A percentile compares a stretch with the other conserved stretches of the same genome.
Evolutionary conservation across 2,888 invertebrate species (phyloP).

Genomic region (Microplitis manilae): DNA sequence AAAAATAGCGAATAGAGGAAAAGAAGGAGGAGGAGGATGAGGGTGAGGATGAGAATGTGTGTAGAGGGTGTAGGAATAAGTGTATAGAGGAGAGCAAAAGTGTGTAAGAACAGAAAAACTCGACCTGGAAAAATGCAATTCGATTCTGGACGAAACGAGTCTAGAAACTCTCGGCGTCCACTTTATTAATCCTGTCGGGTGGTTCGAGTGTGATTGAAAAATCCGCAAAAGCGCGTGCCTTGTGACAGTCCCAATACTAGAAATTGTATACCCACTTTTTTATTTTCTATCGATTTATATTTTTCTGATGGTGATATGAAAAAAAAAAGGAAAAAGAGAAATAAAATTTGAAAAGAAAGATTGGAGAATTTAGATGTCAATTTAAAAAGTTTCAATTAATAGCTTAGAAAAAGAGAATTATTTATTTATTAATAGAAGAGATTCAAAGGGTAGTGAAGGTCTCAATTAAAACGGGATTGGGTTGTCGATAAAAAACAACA

Average conservation of each 20-base stretch:
- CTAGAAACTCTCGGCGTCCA: conserved; percentile 58
- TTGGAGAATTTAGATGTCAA: no score
- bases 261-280: conserved; percentile 11
- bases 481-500: conserved; percentile 17
- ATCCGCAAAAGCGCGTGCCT: conserved; percentile 58
- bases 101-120: conserved; percentile 35
- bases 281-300: background rate
- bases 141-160: conserved; percentile 69
- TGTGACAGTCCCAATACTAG: background rate
- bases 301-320: no score
- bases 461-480: conserved; percentile 42
- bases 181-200: conserved; percentile 68
- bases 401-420: background rate
- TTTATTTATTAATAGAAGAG: background rate
- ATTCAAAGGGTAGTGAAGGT: background rate
- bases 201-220: conserved; percentile 66
- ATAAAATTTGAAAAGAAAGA: no score
- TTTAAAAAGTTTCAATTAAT: no score
- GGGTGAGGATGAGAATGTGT: no score
- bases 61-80: conserved; percentile 6
- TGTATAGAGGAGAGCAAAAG: conserved; percentile 32
- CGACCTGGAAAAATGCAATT: conserved; percentile 67
- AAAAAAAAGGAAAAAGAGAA: no score
- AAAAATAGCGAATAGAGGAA: background rate
- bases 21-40: no score